Evolutionary conservation across 2,888 invertebrate genomes (phyloP).

Genomic region (Chironomus riparius): DNA sequence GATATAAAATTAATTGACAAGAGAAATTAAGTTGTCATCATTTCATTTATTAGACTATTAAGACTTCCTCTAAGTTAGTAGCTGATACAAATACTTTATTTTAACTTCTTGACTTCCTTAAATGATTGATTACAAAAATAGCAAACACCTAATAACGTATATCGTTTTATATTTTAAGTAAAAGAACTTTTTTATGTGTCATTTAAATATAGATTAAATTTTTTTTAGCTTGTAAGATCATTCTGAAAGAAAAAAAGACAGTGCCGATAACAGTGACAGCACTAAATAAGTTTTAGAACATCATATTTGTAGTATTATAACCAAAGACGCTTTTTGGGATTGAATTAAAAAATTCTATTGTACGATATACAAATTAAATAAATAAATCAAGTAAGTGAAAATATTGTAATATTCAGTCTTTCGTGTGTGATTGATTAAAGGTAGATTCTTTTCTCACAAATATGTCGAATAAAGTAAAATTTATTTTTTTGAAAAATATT

Average conservation of each 20-base stretch:
- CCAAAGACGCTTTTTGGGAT: not conserved
- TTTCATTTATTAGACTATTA: not conserved
- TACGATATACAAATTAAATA: no score
- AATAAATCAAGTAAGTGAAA: no score
- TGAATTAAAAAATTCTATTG: not conserved
- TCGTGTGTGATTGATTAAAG: no score
- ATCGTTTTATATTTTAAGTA: not conserved
- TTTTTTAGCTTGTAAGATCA: not conserved
- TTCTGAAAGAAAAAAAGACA: not conserved
- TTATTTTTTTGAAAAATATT: no score
- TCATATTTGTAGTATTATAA: not conserved
- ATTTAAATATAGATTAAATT: not conserved
- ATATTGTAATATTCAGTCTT: no score
- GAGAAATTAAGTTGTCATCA: slow-evolving; percentile 34
- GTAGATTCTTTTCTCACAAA: no score
- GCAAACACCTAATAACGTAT: not conserved
- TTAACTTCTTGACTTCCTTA: no score
- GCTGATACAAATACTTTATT: not conserved
- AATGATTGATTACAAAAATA: no score
- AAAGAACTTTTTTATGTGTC: not conserved
- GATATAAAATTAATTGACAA: slow-evolving; percentile 68
- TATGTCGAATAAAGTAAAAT: no score
- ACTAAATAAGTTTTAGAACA: not conserved
- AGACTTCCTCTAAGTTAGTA: not conserved
- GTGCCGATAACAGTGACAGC: not conserved